Percentiles rank a stretch among this genome's conserved stretches.
phyloP scores from a whole-genome alignment of 2,797 vertebrate genomes.

The Lepus townsendii region DNA sequence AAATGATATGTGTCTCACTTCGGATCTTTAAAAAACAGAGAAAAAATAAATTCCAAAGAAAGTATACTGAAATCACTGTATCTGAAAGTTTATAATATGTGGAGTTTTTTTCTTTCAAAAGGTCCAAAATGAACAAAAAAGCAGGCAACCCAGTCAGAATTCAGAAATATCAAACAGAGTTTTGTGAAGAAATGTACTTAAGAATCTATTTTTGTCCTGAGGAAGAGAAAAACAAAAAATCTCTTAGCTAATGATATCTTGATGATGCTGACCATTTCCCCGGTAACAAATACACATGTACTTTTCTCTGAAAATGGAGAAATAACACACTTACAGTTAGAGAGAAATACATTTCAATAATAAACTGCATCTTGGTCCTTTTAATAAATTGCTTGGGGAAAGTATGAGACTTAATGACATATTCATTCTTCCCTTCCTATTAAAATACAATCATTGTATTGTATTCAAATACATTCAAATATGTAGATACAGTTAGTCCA shows the following conservation, averaged over 20 bases:
- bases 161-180: slow-evolving; percentile 31
- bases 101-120: background rate
- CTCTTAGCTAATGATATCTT: background rate
- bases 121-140: slow-evolving; percentile 36
- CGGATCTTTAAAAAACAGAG: background rate
- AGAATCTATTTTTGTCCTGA: slow-evolving; percentile 27
- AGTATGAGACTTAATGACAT: slow-evolving; percentile 20
- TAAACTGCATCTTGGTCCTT: background rate
- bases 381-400: background rate
- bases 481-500: background rate
- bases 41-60: slow-evolving; percentile 13
- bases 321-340: background rate
- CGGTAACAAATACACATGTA: background rate
- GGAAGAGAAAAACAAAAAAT: background rate
- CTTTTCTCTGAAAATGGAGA: background rate
- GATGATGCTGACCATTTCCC: background rate
- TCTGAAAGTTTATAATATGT: background rate
- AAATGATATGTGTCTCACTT: background rate
- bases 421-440: slow-evolving; percentile 5
- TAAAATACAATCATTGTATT: background rate
- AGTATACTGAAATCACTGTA: slow-evolving; percentile 26
- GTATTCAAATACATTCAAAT: background rate
- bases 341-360: background rate
- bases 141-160: background rate
- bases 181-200: slow-evolving; percentile 32